Evolutionary conservation across 2,797 vertebrate species (phyloP), one percentile per base, ranked within the genome.

Genomic region (Hydrocynus forskahlii): DNA sequence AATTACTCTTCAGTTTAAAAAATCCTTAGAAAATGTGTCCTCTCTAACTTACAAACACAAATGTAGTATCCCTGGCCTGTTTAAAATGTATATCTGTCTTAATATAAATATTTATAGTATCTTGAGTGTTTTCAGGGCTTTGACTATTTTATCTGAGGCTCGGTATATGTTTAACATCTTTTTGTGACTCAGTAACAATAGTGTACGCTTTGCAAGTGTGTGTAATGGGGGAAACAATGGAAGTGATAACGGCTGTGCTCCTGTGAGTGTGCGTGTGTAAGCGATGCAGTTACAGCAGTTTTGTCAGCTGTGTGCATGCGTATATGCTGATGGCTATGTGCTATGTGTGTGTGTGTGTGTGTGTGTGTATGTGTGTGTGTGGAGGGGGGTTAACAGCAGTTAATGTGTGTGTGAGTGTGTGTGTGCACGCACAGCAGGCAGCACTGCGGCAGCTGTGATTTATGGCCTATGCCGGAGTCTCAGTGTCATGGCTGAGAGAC

Each of bases 371-470:
- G 64, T 80, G 74, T 45, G 74, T 68, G 50, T 38, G 76, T 86
- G 80, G 63, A 16, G 25, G 21, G 55, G 52, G 81, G 64, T 62
- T 71, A 79, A 76, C 74, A 66, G 70, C 17, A 81, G 70, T 79
- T 74, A 75, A 57, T 81, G 80, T 84, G 84, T 59, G 68, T 75
- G 68, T 17, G 60, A 25, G 67, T 60, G 68, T 23, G 63, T 77
- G 82, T 54, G 78, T 81, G 83, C 54, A 23, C 23, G 74, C 62
- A 16, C 74, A 23, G 70, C 1, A 72, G 48, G 76, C 89, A 90
- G 92, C 91, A 93, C 92, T 94, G 92, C 93, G 90, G 93, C 93
- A 93, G 86, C 87, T 84, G 87, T 94, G 94, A 95, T 95, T 94
- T 93, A 95, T 94, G 91, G 90, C 91, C 91, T 91, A 92, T 91